Conservation (phyloP, 2,113 vertebrate genomes). For the Kobus ellipsiprymnus region DNA sequence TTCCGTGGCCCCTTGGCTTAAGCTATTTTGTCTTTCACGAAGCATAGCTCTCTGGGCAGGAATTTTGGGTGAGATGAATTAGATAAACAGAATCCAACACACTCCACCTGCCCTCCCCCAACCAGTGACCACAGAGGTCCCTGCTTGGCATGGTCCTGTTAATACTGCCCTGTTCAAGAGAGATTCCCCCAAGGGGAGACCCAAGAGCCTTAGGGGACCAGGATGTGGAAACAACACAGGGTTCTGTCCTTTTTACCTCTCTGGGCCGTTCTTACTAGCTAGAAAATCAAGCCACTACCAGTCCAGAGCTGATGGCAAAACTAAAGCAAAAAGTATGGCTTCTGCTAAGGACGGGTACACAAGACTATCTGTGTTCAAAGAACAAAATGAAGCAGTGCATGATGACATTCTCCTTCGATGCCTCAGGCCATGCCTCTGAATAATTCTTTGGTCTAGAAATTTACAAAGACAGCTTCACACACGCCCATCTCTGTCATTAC, state of each 20-base stretch:
- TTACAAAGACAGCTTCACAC: conserved; percentile 51
- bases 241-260: neutral
- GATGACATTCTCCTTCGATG: conserved; percentile 1
- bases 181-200: neutral
- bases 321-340: neutral
- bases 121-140: neutral
- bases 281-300: neutral
- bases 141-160: neutral
- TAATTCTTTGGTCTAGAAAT: conserved; percentile 41
- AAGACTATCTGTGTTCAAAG: conserved; percentile 13
- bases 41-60: neutral
- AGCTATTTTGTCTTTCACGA: neutral
- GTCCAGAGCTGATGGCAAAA: neutral
- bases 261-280: neutral
- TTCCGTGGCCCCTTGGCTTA: neutral
- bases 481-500: conserved; percentile 22
- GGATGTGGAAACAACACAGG: neutral
- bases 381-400: conserved; percentile 3
- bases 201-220: neutral
- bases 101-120: neutral
- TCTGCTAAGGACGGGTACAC: neutral
- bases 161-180: neutral
- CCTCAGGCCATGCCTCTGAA: conserved; percentile 55
- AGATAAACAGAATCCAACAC: neutral
- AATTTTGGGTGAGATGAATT: neutral